Base-by-base conservation (phyloP, 2,113 vertebrate genomes). In the Gymnocephalus cernua region DNA sequence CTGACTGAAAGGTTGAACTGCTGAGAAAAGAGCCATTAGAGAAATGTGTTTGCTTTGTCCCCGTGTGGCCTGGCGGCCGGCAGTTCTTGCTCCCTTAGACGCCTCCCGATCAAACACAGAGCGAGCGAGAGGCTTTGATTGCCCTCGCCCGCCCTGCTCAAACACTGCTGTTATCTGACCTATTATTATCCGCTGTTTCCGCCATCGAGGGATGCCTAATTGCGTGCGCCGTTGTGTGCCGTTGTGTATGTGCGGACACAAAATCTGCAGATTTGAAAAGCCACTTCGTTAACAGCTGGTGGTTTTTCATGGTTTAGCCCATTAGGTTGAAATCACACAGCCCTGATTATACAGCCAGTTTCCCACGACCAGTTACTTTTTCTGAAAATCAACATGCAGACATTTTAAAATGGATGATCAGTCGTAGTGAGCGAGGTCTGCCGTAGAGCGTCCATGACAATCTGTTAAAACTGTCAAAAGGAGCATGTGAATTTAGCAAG, bases 121-220 rank as follows among this genome's bases (percentile, higher is more conserved):
- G 41, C 45, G 56, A 19, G 41, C 25, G 56, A 54, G 68, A 58
- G 44, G 74, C 59, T 81, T 3, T 56, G 58, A 79, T 74, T n/a
- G 72, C 18, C 80, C 68, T 73, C 41, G 4, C 38, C 62, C 41
- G 7, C 57, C 79, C n/a, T 9, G 29, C 54, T 56, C 54, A 0
- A 68, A 50, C 80, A 35, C 80, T 63, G 32, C 73, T 58, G 82
- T 44, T 32, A 32, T 68, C 27, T 21, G 80, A 74, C 72, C 75
- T 89, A 85, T 82, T 89, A 79, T 77, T 82, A 85, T 73, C 78
- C 8, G 0, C 48, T 16, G 65, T n/a, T 76, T 87, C 84, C 69
- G 65, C 69, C 53, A 19, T 44, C 23, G 15, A 32, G 53, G 65
- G 50, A 63, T 6, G 65, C 41, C 74, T 58, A 47, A 59, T 35